Evolutionary conservation across 2,888 invertebrate genomes (phyloP).

Genomic region (Macropis europaea): DNA sequence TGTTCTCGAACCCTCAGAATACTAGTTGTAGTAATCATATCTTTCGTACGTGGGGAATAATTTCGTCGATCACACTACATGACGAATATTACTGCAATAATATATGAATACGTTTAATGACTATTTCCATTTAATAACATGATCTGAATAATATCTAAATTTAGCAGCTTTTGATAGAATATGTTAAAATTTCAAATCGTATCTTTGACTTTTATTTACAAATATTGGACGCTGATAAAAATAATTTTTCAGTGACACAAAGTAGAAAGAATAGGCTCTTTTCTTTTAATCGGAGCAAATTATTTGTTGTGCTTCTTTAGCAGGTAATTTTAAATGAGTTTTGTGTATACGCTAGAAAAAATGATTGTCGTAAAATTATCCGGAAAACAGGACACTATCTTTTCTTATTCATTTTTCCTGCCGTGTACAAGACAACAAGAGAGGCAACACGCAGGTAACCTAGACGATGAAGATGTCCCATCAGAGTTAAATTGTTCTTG

Average conservation of each 20-base stretch:
- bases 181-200: no score
- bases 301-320: background rate
- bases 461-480: background rate
- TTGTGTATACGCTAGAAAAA: background rate
- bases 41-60: background rate
- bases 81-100: no score
- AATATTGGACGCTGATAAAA: no score
- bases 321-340: background rate
- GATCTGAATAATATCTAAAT: no score
- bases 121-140: no score
- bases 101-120: no score
- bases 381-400: background rate
- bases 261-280: no score
- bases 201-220: no score
- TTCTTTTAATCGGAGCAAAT: background rate
- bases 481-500: constrained; percentile 20
- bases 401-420: background rate
- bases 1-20: constrained; percentile 14
- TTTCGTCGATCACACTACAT: background rate
- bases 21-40: background rate
- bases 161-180: no score
- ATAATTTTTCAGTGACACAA: no score
- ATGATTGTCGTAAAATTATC: constrained; percentile 20
- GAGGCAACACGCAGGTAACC: background rate
- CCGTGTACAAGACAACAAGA: constrained; percentile 12